These are phyloP conservation scores for Vimba vimba DNA, from an alignment of 2,113 vertebrate species.

Conservation along the genomic window DNA sequence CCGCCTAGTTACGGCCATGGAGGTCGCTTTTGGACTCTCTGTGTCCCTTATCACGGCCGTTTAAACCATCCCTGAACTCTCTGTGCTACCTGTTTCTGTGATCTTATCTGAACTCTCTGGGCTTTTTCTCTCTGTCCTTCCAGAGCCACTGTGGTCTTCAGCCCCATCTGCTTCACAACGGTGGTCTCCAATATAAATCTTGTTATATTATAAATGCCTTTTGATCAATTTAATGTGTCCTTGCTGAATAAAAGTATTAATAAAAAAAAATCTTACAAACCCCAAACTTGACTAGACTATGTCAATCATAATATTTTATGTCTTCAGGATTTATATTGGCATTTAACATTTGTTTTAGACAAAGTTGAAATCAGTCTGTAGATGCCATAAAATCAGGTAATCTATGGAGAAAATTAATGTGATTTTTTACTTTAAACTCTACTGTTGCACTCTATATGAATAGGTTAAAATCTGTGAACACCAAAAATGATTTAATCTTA, in stretches of 20 bases:
- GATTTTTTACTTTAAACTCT: not conserved
- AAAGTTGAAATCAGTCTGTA: not conserved
- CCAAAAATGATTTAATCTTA: not conserved
- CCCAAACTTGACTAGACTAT: not conserved
- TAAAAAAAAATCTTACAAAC: no score
- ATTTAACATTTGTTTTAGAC: not conserved
- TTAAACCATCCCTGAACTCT: no score
- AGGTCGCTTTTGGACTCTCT: no score
- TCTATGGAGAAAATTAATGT: not conserved
- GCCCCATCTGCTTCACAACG: no score
- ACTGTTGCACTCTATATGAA: not conserved
- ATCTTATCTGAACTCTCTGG: no score
- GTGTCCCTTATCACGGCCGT: no score
- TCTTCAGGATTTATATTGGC: not conserved
- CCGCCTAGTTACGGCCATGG: no score
- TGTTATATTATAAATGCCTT: not conserved
- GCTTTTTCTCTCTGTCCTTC: no score
- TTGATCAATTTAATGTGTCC: not conserved
- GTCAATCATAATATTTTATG: no score
- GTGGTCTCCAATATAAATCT: not conserved
- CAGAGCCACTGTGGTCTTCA: no score
- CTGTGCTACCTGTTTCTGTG: no score
- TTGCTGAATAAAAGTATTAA: not conserved
- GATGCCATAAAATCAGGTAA: not conserved
- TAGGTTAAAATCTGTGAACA: not conserved